Evolutionary conservation across 1,140 invertebrate genomes (phyloP).

Genomic region (Goniozus legneri): DNA sequence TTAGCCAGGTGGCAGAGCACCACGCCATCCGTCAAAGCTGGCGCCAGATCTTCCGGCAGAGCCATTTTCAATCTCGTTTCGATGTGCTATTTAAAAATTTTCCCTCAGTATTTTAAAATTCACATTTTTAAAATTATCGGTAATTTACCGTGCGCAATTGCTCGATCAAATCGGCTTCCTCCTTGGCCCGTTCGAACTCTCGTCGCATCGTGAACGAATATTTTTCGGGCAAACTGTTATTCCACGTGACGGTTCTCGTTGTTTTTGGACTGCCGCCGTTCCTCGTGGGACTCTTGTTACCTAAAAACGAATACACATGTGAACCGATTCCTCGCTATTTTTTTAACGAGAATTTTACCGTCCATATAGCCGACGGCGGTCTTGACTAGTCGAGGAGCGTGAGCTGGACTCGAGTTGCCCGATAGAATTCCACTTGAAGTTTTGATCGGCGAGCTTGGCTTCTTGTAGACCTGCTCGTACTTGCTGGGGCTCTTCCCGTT

Average conservation of each 20-base stretch:
- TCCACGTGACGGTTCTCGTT: conserved; percentile 63
- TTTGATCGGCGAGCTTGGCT: conserved; percentile 70
- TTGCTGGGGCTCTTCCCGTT: conserved; percentile 43
- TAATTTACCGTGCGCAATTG: no score
- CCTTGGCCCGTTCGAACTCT: conserved; percentile 84
- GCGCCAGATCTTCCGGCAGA: conserved; percentile 81
- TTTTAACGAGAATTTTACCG: no score
- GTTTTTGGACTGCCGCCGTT: conserved; percentile 50
- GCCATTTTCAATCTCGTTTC: conserved; percentile 86
- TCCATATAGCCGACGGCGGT: conserved; percentile 59
- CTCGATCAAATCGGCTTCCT: conserved; percentile 82
- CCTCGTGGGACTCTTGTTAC: conserved; percentile 33
- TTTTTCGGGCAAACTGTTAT: conserved; percentile 70
- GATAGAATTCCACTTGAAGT: conserved; percentile 49
- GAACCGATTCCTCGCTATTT: no score
- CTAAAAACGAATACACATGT: conserved; percentile 12
- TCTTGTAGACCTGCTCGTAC: conserved; percentile 60
- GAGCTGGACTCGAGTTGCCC: conserved; percentile 39
- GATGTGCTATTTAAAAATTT: conserved; percentile 66
- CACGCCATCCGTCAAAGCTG: conserved; percentile 84
- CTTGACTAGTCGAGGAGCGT: conserved; percentile 56
- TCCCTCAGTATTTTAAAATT: no score
- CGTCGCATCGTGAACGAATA: conserved; percentile 88
- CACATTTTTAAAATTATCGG: no score
- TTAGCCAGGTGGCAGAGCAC: conserved; percentile 92